Conservation (phyloP, 2,888 invertebrate species). For the Rhogogaster chlorosoma region DNA sequence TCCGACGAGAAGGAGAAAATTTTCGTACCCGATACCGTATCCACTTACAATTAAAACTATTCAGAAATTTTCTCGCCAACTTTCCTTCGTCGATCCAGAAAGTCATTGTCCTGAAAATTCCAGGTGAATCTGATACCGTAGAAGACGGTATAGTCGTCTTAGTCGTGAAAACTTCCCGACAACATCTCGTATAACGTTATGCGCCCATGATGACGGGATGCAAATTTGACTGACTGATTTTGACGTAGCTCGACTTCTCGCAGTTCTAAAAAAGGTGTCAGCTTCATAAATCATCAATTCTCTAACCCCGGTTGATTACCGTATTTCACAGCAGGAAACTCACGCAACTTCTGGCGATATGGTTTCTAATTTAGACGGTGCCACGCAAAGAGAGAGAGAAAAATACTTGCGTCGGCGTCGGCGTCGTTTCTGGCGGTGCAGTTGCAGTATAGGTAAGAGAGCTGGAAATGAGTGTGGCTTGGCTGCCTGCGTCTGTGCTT, state of each 20-base stretch:
- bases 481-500: background rate
- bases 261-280: conserved; percentile 19
- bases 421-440: conserved; percentile 28
- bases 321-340: conserved; percentile 21
- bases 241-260: background rate
- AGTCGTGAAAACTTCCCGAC: background rate
- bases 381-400: conserved; percentile 18
- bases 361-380: conserved; percentile 47
- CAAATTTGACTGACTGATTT: conserved; percentile 27
- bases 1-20: background rate
- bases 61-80: background rate
- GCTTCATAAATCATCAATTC: conserved; percentile 20
- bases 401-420: background rate
- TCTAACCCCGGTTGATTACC: conserved; percentile 19
- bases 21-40: background rate
- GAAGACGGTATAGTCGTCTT: background rate
- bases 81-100: background rate
- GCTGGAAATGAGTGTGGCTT: conserved; percentile 16
- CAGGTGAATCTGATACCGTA: background rate
- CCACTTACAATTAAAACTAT: background rate
- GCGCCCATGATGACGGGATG: background rate
- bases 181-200: background rate
- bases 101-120: background rate
- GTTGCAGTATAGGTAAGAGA: conserved; percentile 34
- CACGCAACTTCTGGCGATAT: conserved; percentile 28